phyloP scores from a whole-genome alignment of 2,888 invertebrate species.

The Watsonalla cultraria region DNA sequence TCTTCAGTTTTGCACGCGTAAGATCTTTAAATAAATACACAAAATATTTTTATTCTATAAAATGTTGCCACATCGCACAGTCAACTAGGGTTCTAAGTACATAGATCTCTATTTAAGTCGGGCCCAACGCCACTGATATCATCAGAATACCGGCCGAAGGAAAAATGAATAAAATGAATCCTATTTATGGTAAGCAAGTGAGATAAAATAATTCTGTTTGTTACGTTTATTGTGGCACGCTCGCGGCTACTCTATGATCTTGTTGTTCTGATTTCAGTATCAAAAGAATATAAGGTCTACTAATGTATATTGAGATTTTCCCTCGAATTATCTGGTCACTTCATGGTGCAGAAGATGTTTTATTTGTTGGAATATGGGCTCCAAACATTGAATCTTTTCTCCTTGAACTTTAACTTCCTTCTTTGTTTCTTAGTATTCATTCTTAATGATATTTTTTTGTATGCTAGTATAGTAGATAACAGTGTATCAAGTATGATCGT shows the following conservation, averaged over 20 bases:
- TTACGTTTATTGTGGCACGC: background rate
- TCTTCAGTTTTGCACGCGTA: too few species aligned
- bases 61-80: conserved; percentile 22
- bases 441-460: too few species aligned
- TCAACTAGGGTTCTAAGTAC: conserved; percentile 28
- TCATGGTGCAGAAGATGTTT: too few species aligned
- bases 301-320: too few species aligned
- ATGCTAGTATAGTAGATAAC: too few species aligned
- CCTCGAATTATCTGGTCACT: too few species aligned
- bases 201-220: background rate
- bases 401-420: too few species aligned
- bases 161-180: conserved; percentile 6
- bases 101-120: conserved; percentile 43
- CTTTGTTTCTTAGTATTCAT: too few species aligned
- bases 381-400: too few species aligned
- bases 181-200: conserved; percentile 1
- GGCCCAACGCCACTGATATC: conserved; percentile 25
- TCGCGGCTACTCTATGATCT: background rate
- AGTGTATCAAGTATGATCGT: too few species aligned
- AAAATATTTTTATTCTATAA: background rate
- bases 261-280: background rate
- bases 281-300: background rate
- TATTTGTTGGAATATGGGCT: too few species aligned
- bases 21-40: too few species aligned
- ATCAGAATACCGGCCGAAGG: conserved; percentile 26